Percentiles rank a stretch among this genome's conserved stretches.
These are phyloP conservation scores for Poliocrania exsul DNA, from an alignment of 2,797 vertebrate genomes.

Conservation along the genomic window DNA sequence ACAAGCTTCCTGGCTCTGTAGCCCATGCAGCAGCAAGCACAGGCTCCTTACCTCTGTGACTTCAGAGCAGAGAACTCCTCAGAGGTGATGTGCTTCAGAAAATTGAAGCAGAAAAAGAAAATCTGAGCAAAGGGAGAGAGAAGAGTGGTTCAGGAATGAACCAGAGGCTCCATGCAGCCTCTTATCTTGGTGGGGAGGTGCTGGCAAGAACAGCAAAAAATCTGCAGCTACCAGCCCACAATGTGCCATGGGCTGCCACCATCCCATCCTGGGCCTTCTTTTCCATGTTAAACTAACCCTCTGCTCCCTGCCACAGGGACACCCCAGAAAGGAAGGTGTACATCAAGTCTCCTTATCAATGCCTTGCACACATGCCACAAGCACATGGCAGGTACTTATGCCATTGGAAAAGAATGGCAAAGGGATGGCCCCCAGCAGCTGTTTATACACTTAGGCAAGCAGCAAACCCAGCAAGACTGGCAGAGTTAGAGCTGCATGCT, in stretches of 20 bases:
- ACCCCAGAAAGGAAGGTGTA: background rate
- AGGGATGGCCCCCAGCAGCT: background rate
- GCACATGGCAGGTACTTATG: background rate
- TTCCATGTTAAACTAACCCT: background rate
- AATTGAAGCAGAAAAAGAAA: conserved; percentile 99
- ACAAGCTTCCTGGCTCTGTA: conserved; percentile 30
- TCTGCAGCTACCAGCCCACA: background rate
- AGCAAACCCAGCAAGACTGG: background rate
- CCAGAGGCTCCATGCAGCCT: background rate
- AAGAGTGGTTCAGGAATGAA: conserved; percentile 18
- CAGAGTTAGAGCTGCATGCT: background rate
- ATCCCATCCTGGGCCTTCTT: background rate
- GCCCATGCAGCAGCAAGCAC: conserved; percentile 5
- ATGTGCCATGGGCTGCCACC: background rate
- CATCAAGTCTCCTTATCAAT: background rate
- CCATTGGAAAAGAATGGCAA: background rate
- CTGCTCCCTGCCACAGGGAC: background rate
- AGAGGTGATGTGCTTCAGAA: conserved; percentile 99
- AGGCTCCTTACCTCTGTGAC: conserved; percentile 86
- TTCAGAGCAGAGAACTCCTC: conserved; percentile 94
- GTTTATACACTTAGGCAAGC: background rate
- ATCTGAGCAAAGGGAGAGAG: conserved; percentile 82
- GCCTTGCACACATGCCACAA: background rate
- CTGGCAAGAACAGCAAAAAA: background rate
- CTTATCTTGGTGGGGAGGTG: background rate